A percentile compares a stretch with the other conserved stretches of the same genome.
phyloP scores from a whole-genome alignment of 1,140 invertebrate genomes.

The Drosophila guanche region DNA sequence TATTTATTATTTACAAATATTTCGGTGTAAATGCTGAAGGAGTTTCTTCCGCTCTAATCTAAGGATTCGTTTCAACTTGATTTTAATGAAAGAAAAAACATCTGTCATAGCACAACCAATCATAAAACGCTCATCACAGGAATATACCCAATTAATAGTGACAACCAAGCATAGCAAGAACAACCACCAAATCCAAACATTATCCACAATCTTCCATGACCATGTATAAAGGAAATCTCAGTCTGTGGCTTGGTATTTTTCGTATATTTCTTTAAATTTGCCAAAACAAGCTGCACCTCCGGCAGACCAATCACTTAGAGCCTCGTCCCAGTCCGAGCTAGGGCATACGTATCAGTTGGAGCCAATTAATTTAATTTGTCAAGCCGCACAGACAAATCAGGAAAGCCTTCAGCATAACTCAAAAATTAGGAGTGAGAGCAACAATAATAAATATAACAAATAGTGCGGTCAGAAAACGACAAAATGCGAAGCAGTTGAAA shows the following conservation, averaged over 20 bases:
- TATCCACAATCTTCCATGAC: conserved; percentile 38
- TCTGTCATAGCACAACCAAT: not conserved
- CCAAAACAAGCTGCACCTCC: conserved; percentile 38
- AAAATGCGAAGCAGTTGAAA: conserved; percentile 44
- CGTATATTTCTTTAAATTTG: conserved; percentile 29
- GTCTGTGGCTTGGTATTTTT: conserved; percentile 27
- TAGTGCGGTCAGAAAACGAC: conserved; percentile 43
- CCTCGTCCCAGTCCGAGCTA: conserved; percentile 15
- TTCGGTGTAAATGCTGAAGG: too few relatives aligned
- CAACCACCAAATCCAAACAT: conserved; percentile 22
- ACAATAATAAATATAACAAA: conserved; percentile 15
- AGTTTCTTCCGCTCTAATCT: too few relatives aligned
- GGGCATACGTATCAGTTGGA: conserved; percentile 35
- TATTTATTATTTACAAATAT: too few relatives aligned
- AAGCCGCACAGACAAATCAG: conserved; percentile 45
- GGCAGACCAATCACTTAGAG: conserved; percentile 33
- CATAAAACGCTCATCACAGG: not conserved
- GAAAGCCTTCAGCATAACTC: conserved; percentile 30
- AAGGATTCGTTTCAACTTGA: too few relatives aligned
- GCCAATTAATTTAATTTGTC: conserved; percentile 64
- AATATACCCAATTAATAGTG: conserved; percentile 13
- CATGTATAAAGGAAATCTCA: conserved; percentile 44
- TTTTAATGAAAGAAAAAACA: too few relatives aligned
- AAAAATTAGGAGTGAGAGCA: conserved; percentile 14
- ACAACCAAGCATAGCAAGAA: conserved; percentile 7